Evolutionary conservation across 2,797 vertebrate genomes (phyloP), one percentile per base, ranked within the genome.

Genomic region (Epinephelus awoara): DNA sequence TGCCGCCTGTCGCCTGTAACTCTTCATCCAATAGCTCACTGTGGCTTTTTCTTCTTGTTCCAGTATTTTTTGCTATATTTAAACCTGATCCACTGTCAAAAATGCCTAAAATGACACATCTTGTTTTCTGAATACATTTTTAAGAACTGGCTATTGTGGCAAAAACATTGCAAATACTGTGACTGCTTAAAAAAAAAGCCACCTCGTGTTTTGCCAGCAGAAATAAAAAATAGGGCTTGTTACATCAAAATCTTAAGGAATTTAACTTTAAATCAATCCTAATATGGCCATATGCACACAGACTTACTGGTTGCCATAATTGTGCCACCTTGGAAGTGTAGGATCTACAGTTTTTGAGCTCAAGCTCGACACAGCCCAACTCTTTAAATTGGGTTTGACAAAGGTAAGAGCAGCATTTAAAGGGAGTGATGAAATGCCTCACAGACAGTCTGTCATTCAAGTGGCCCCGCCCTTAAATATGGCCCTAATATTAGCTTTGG

Each of bases 1-100:
- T 46, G 47, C 62, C 21, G 50, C 23, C 23, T 56, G 58, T 57
- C 51, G 9, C 40, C 57, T 68, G 49, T 40, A 63, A 63, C 66
- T 40, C 74, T 63, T 68, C n/a, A 23, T 47, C 40, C 18, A 73
- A 42, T 44, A 70, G 51, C 52, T 64, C 65, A 25, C 65, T 34
- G 52, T 23, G 52, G 46, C 71, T 21, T 29, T n/a, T 62, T 38
- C 51, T 19, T 61, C 57, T 49, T 54, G 15, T 58, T 80, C 34
- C 18, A 75, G 46, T 51, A 44, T 61, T 17, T 17, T 15, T n/a
- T 46, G 38, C 62, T 47, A 27, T 47, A 11, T 21, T 55, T 1
- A 72, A 47, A 67, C 50, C 1, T 9, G 34, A 10, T 25, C 11
- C 11, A 23, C 51, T 13, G 9, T 29, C 25, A 34, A n/a, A n/a